Conservation (phyloP, 2,797 vertebrate species). For the Nannoperca australis region DNA sequence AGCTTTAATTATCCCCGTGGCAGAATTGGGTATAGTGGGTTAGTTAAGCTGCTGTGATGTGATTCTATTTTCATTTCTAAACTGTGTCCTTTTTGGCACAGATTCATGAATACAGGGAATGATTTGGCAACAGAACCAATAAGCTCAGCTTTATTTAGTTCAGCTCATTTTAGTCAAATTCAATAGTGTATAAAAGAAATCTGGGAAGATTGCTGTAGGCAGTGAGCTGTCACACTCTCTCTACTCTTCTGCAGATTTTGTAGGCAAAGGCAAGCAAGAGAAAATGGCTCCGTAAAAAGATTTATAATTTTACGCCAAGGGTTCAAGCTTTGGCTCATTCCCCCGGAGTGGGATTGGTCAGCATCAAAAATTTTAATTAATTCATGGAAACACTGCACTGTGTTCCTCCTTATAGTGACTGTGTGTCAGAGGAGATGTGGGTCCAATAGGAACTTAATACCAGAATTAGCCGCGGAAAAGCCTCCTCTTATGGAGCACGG, state of each 20-base stretch:
- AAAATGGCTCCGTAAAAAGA: constrained; percentile 68
- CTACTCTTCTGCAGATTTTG: constrained; percentile 41
- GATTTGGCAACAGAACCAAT: constrained; percentile 49
- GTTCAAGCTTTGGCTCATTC: constrained; percentile 67
- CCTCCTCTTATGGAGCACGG: constrained; percentile 57
- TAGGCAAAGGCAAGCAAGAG: constrained; percentile 49
- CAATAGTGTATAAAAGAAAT: constrained; percentile 50
- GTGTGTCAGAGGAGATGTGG: constrained; percentile 59
- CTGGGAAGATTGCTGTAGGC: constrained; percentile 54
- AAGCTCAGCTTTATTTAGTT: constrained; percentile 65
- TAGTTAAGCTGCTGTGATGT: constrained; percentile 56
- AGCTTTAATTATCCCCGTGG: constrained; percentile 63
- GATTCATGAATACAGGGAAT: constrained; percentile 39
- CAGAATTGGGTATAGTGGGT: constrained; percentile 48
- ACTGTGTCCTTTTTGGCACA: constrained; percentile 28
- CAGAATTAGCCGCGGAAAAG: constrained; percentile 78
- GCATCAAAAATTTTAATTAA: constrained; percentile 72
- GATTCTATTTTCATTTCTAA: constrained; percentile 61
- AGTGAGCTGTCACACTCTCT: constrained; percentile 62
- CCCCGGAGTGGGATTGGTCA: constrained; percentile 67
- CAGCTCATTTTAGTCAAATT: constrained; percentile 64
- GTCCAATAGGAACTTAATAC: constrained; percentile 69
- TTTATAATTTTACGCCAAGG: constrained; percentile 72
- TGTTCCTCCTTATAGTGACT: constrained; percentile 58
- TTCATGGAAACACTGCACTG: constrained; percentile 74